phyloP scores from a whole-genome alignment of 2,113 vertebrate species.

The Anoura caudifer region DNA sequence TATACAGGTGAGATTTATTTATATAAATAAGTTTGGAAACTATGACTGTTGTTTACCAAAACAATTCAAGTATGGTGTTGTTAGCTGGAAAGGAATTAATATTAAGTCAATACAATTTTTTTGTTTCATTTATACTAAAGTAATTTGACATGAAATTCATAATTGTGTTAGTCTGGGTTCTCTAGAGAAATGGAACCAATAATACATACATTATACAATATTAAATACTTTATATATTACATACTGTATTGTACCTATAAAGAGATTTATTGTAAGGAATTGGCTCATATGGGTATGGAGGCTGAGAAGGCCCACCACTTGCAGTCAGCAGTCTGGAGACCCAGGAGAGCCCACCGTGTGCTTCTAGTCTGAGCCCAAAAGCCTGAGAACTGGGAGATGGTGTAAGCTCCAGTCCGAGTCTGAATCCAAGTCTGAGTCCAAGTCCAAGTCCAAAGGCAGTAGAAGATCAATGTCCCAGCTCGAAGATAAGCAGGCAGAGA shows the following conservation, averaged over 20 bases:
- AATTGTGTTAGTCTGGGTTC: background rate
- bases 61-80: background rate
- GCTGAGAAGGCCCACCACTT: background rate
- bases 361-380: background rate
- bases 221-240: background rate
- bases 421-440: background rate
- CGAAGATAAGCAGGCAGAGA: background rate
- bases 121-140: constrained; percentile 17
- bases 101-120: background rate
- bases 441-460: background rate
- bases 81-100: constrained; percentile 36
- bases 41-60: background rate
- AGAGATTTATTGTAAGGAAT: background rate
- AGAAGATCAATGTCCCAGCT: background rate
- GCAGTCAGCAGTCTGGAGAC: background rate
- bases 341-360: background rate
- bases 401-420: background rate
- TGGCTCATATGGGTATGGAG: background rate
- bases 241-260: background rate
- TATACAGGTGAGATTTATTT: constrained; percentile 27
- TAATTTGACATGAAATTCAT: constrained; percentile 6
- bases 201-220: background rate
- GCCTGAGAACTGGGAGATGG: background rate
- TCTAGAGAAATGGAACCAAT: background rate
- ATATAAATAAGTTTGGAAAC: constrained; percentile 13